Evolutionary conservation across 2,888 invertebrate species (phyloP), one percentile per base, ranked within the genome.

Genomic region (Cheilosia impressa): DNA sequence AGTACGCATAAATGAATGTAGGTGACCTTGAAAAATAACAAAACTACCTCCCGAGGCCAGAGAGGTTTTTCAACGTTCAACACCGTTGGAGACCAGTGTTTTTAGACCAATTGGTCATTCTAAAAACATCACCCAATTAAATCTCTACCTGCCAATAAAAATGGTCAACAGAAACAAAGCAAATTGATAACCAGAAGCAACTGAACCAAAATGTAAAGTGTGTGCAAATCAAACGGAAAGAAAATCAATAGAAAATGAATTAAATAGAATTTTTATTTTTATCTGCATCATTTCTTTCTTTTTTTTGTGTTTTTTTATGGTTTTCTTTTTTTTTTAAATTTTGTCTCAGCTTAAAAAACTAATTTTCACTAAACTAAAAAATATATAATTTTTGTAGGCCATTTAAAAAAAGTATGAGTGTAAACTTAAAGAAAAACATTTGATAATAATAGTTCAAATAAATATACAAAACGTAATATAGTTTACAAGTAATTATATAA

Each of bases 241-340:
- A 66, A 75, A 62, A 81, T 17, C 24, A 66, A 72, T 17, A 68
- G 27, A 31, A 81, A 81, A 58, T 69, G 10, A 87, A 82, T 82
- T 78, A 71, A 73, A 76, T 58, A 68, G 24, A 73, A 69, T 72
- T 79, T 87, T 87, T 87, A 82, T 82, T 82, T 78, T 73, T 34
- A 45, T 65, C 55, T 79, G 43, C 57, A 53, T 43, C 41, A 53
- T 45, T 41, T 57, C 17, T 17, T 53, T 68, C 43, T 19, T 47
- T 52, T 68, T 53, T 47, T 19, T 19, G 1, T 1, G 19, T 19
- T 19, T 19, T 34, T 63, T 53, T 53, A 43, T 47, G 62, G 55
- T 65, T 55, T 34, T 27, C 76, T 53, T 77, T 53, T 45, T 65
- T 63, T 84, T 65, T 24, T 41, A 19, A 1, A 63, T 58, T 34